These are phyloP conservation scores for Brachionus koreanus DNA, from an alignment of 1,140 invertebrate genomes.

Conservation along the genomic window DNA sequence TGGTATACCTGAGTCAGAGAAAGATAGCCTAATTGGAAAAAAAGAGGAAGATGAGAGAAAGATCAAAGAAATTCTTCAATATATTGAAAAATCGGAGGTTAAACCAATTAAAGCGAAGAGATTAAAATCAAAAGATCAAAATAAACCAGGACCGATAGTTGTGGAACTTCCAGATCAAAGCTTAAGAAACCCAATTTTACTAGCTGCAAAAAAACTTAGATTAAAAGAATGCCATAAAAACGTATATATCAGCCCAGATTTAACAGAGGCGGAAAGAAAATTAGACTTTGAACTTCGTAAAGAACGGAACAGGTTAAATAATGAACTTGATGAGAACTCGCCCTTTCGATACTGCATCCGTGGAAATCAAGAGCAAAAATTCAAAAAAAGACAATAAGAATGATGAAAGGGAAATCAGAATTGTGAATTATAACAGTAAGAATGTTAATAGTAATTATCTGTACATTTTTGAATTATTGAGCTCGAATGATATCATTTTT, in stretches of 20 bases:
- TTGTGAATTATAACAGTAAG: conserved; percentile 29
- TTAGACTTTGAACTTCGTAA: too few species aligned
- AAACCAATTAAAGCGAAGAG: not conserved
- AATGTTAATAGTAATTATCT: conserved; percentile 6
- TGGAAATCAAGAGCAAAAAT: too few species aligned
- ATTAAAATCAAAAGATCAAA: not conserved
- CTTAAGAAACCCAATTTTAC: not conserved
- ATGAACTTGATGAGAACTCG: too few species aligned
- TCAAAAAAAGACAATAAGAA: too few species aligned
- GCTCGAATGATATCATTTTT: not conserved
- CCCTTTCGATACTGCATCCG: too few species aligned
- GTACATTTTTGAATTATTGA: not conserved
- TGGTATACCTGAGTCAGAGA: not conserved
- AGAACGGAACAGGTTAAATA: too few species aligned
- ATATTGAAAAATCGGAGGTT: not conserved
- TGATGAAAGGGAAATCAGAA: not conserved
- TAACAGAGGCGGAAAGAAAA: too few species aligned
- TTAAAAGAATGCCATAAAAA: too few species aligned
- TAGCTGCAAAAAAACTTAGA: too few species aligned
- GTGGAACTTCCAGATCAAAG: not conserved
- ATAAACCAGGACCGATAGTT: not conserved
- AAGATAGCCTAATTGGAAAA: not conserved
- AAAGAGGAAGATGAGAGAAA: not conserved
- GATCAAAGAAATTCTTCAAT: not conserved
- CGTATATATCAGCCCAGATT: too few species aligned